A percentile compares a stretch with the other conserved stretches of the same genome.
Conservation (phyloP, 2,888 invertebrate species). For the Liopterus haemorrhoidalis region DNA sequence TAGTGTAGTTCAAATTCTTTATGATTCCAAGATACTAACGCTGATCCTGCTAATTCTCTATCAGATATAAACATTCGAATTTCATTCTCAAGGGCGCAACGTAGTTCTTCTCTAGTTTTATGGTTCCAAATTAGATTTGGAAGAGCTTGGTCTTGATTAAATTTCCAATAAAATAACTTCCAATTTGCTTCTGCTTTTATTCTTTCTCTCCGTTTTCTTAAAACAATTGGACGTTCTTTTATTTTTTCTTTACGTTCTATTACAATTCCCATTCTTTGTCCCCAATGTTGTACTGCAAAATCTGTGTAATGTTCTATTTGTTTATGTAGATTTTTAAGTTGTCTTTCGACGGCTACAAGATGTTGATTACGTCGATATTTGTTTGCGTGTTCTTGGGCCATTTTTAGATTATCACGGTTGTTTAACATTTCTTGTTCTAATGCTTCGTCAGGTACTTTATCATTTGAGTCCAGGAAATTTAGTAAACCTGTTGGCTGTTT, state of each 20-base stretch:
- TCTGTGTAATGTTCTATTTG: slow-evolving; percentile 67
- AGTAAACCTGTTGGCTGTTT: slow-evolving; percentile 90
- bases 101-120: slow-evolving; percentile 92
- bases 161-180: slow-evolving; percentile 92
- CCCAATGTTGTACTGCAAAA: slow-evolving; percentile 68
- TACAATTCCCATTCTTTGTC: slow-evolving; percentile 53
- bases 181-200: slow-evolving; percentile 86
- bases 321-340: slow-evolving; percentile 73
- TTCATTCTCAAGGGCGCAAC: slow-evolving; percentile 88
- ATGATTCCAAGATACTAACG: slow-evolving; percentile 94
- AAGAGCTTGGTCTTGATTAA: slow-evolving; percentile 86
- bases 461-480: slow-evolving; percentile 80
- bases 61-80: slow-evolving; percentile 84
- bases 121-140: slow-evolving; percentile 99
- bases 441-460: slow-evolving; percentile 70
- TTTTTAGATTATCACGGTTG: slow-evolving; percentile 88
- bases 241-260: slow-evolving; percentile 54
- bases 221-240: slow-evolving; percentile 79
- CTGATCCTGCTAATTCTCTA: slow-evolving; percentile 76
- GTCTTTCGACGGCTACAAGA: slow-evolving; percentile 65
- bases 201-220: slow-evolving; percentile 82
- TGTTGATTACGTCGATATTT: slow-evolving; percentile 63
- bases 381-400: slow-evolving; percentile 77
- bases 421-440: slow-evolving; percentile 65
- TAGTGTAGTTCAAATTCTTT: slow-evolving; percentile 94